A percentile compares a stretch with the other conserved stretches of the same genome.
Evolutionary conservation across 1,140 invertebrate genomes (phyloP).

Genomic region (Cotesia vestalis): DNA sequence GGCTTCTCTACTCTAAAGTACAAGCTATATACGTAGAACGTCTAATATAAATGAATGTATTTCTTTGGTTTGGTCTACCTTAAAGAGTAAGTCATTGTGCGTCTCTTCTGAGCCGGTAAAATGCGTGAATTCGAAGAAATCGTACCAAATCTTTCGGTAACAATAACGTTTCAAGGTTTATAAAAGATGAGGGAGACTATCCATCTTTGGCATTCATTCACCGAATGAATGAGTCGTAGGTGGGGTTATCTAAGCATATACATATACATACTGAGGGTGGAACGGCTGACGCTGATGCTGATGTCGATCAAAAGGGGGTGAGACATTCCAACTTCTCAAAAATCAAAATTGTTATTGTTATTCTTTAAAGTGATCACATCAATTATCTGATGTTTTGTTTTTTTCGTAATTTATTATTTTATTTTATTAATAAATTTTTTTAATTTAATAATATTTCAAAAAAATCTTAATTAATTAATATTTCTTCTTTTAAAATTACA

Average conservation of each 20-base stretch:
- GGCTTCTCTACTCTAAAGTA: neutral
- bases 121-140: conserved; percentile 56
- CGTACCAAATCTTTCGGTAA: conserved; percentile 46
- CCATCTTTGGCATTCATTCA: conserved; percentile 59
- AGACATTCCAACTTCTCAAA: no score
- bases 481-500: no score
- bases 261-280: no score
- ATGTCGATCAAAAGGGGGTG: no score
- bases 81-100: conserved; percentile 27
- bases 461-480: no score
- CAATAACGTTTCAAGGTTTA: conserved; percentile 43
- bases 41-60: conserved; percentile 22
- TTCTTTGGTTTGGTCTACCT: conserved; percentile 15
- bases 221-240: conserved; percentile 51
- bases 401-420: no score
- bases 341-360: no score
- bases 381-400: no score
- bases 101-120: conserved; percentile 31
- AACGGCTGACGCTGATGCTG: no score
- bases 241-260: conserved; percentile 23
- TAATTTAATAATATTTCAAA: no score
- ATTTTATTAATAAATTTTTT: no score
- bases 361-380: no score
- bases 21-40: neutral
- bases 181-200: conserved; percentile 45